Conservation (phyloP, 2,113 vertebrate species). For the Orientallactaga bullata region DNA sequence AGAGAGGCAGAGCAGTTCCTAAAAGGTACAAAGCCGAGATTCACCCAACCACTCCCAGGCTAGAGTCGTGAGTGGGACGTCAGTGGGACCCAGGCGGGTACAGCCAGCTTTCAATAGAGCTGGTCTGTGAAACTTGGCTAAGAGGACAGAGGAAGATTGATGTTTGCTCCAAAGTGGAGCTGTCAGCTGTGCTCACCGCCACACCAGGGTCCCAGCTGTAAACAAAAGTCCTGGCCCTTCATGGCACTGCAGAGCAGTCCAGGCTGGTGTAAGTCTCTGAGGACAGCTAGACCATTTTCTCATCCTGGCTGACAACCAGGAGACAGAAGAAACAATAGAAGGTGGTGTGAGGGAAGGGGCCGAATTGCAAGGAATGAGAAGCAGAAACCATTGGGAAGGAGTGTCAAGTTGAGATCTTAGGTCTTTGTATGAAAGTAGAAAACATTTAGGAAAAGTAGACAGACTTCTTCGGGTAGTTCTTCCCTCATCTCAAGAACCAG, state of each 20-base stretch:
- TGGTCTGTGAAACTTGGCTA: constrained; percentile 77
- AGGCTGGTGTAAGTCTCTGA: constrained; percentile 81
- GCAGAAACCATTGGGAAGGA: constrained; percentile 48
- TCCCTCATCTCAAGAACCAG: not conserved
- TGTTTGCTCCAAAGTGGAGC: constrained; percentile 72
- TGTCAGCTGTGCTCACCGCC: constrained; percentile 82
- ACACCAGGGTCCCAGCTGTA: constrained; percentile 81
- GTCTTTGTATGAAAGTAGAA: constrained; percentile 56
- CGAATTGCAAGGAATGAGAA: not conserved
- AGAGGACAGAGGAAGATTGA: constrained; percentile 83
- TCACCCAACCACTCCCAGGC: constrained; percentile 70
- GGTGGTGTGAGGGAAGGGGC: constrained; percentile 47
- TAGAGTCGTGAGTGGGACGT: constrained; percentile 44
- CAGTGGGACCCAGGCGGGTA: constrained; percentile 62
- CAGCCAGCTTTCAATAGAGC: constrained; percentile 80
- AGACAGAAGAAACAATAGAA: constrained; percentile 82
- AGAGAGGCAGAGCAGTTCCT: constrained; percentile 63
- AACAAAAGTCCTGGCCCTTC: constrained; percentile 83
- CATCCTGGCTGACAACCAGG: constrained; percentile 79
- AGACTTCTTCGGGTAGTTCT: not conserved
- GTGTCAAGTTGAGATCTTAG: constrained; percentile 35
- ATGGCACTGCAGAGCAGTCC: constrained; percentile 83
- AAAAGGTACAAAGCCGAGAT: constrained; percentile 76
- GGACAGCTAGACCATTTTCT: constrained; percentile 85
- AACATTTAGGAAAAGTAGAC: constrained; percentile 5